These are phyloP conservation scores for Melierax canorus DNA, from an alignment of 2,113 vertebrate species.

Conservation along the genomic window DNA sequence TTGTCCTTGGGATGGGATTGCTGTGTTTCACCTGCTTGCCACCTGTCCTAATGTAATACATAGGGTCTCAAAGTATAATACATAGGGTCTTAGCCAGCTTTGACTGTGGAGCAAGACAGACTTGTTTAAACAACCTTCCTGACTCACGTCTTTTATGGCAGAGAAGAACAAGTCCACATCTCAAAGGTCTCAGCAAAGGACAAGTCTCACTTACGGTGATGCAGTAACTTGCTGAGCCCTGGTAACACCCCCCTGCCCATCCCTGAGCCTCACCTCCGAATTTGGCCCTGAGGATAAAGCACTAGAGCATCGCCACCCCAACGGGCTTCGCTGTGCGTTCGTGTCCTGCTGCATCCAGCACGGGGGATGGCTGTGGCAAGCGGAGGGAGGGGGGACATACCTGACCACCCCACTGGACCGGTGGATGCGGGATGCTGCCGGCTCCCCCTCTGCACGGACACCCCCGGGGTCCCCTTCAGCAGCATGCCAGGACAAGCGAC, in stretches of 20 bases:
- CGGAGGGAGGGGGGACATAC: not conserved
- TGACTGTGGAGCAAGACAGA: not conserved
- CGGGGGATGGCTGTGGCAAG: not conserved
- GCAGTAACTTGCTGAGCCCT: not conserved
- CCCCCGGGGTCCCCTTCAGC: not conserved
- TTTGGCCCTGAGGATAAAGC: not conserved
- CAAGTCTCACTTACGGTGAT: accelerated
- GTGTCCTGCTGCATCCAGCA: not conserved
- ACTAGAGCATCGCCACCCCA: not conserved
- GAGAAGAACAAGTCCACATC: no score
- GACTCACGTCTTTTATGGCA: accelerated
- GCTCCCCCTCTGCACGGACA: accelerated
- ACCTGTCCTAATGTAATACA: not conserved
- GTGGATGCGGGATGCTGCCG: not conserved
- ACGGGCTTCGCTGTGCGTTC: not conserved
- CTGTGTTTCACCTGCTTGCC: not conserved
- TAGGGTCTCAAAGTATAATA: not conserved
- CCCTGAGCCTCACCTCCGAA: not conserved
- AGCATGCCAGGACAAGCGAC: not conserved
- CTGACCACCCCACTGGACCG: not conserved
- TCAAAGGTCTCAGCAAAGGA: not conserved
- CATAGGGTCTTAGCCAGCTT: not conserved
- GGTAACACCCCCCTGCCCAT: accelerated
- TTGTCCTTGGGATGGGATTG: not conserved
- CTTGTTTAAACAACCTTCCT: not conserved